phyloP scores from a whole-genome alignment of 2,797 vertebrate genomes.

The Xenops minutus region DNA sequence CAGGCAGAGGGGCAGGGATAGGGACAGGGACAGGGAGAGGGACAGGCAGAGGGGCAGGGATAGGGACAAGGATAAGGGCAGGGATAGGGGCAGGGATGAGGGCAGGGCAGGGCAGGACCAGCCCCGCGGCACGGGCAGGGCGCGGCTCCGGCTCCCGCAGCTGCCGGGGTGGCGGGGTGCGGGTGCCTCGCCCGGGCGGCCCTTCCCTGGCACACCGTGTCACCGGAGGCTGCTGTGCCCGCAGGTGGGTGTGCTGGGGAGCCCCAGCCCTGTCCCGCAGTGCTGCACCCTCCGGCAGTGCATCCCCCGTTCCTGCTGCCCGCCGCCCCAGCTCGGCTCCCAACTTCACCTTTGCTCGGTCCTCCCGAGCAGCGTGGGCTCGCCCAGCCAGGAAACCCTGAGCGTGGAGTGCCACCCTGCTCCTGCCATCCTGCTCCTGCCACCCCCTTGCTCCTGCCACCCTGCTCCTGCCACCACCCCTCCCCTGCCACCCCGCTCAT shows the following conservation, averaged over 20 bases:
- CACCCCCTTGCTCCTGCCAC: too few relatives aligned
- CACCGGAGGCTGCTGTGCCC: neutral
- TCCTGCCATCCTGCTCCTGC: too few relatives aligned
- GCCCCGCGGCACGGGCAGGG: neutral
- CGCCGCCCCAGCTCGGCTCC: fast-evolving
- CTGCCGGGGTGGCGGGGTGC: neutral
- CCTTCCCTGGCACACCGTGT: neutral
- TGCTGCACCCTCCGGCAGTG: neutral
- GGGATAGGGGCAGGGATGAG: too few relatives aligned
- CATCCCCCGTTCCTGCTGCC: neutral
- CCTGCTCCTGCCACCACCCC: too few relatives aligned
- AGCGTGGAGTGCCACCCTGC: neutral
- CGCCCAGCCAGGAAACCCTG: fast-evolving
- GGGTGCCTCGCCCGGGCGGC: neutral
- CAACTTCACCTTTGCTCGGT: neutral
- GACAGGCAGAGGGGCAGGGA: too few relatives aligned
- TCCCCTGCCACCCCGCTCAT: too few relatives aligned
- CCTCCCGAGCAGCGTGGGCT: fast-evolving
- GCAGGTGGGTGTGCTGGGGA: neutral
- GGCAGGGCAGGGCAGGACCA: too few relatives aligned
- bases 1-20: too few relatives aligned
- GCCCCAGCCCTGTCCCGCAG: fast-evolving
- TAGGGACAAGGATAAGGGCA: too few relatives aligned
- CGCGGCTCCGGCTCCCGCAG: neutral
- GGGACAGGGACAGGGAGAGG: too few relatives aligned